Evolutionary conservation across 2,888 invertebrate species (phyloP).

Genomic region (Ophion ventricosus): DNA sequence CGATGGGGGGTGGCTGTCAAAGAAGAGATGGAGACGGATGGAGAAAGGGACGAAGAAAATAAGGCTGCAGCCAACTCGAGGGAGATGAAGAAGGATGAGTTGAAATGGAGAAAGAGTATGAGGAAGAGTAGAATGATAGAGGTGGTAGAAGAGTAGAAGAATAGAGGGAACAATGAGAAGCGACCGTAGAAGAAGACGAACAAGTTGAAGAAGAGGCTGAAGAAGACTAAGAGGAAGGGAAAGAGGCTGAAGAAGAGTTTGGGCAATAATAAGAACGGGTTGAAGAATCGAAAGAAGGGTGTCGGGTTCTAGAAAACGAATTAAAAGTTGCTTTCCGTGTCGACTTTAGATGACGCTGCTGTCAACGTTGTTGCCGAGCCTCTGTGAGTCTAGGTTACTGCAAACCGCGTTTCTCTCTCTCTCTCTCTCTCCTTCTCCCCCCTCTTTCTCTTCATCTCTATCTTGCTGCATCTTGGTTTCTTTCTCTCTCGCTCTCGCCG

Average conservation of each 20-base stretch:
- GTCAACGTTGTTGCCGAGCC: slow-evolving; percentile 63
- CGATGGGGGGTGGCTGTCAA: not conserved
- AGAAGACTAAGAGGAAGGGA: slow-evolving; percentile 34
- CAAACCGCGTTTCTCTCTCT: slow-evolving; percentile 66
- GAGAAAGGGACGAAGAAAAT: not conserved
- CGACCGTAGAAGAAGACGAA: slow-evolving; percentile 12
- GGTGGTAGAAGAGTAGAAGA: slow-evolving; percentile 19
- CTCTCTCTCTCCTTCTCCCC: slow-evolving; percentile 19
- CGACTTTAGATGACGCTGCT: slow-evolving; percentile 63
- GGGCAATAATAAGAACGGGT: slow-evolving; percentile 19
- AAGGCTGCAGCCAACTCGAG: not conserved
- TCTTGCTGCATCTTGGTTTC: slow-evolving; percentile 11
- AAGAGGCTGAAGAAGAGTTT: slow-evolving; percentile 17
- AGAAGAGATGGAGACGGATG: not conserved
- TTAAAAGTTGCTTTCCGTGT: slow-evolving; percentile 71
- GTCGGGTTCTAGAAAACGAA: slow-evolving; percentile 67
- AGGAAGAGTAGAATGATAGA: slow-evolving; percentile 27
- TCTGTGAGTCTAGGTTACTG: slow-evolving; percentile 61
- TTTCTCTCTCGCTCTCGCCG: slow-evolving; percentile 60
- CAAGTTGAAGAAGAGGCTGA: slow-evolving; percentile 20
- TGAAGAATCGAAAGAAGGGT: slow-evolving; percentile 47
- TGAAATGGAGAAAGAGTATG: slow-evolving; percentile 22
- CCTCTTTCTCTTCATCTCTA: not conserved
- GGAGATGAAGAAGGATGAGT: slow-evolving; percentile 12
- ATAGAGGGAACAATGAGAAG: slow-evolving; percentile 26